phyloP scores from a whole-genome alignment of 2,888 invertebrate species.

The Bembecia ichneumoniformis region DNA sequence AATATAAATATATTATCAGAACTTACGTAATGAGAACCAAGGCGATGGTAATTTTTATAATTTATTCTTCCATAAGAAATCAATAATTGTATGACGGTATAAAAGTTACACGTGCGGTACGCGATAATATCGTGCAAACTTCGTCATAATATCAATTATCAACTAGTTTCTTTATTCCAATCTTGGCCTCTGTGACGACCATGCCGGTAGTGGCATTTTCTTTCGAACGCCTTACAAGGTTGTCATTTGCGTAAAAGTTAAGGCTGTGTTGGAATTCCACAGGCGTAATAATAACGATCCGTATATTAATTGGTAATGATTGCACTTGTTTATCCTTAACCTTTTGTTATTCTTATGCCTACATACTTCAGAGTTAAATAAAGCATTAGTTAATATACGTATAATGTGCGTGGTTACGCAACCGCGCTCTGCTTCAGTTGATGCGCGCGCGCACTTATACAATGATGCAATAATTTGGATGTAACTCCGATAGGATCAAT shows the following conservation, averaged over 20 bases:
- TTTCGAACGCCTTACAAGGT: constrained; percentile 13
- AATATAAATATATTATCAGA: no score
- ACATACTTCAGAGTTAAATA: no score
- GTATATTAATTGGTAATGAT: no score
- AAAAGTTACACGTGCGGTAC: constrained; percentile 46
- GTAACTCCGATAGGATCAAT: constrained; percentile 19
- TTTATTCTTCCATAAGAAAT: no score
- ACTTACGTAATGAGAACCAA: no score
- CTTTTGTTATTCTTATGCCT: no score
- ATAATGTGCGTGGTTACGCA: not conserved
- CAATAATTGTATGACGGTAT: not conserved
- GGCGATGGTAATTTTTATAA: no score
- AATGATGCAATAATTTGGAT: constrained; percentile 18
- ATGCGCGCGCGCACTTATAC: constrained; percentile 20
- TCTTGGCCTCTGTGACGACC: constrained; percentile 11
- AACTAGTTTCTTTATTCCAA: constrained; percentile 1
- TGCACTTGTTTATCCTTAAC: no score
- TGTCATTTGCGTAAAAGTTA: constrained; percentile 15
- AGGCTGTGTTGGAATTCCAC: constrained; percentile 8
- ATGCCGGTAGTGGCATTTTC: constrained; percentile 11
- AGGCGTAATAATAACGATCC: no score
- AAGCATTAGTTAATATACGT: no score
- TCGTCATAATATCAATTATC: constrained; percentile 3
- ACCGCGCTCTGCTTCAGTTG: not conserved
- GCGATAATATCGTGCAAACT: constrained; percentile 35